Percentiles rank a stretch among this genome's conserved stretches.
These are phyloP conservation scores for Haliclona indistincta DNA, from an alignment of 37 sponge, comb jelly and placozoan species.

Conservation along the genomic window DNA sequence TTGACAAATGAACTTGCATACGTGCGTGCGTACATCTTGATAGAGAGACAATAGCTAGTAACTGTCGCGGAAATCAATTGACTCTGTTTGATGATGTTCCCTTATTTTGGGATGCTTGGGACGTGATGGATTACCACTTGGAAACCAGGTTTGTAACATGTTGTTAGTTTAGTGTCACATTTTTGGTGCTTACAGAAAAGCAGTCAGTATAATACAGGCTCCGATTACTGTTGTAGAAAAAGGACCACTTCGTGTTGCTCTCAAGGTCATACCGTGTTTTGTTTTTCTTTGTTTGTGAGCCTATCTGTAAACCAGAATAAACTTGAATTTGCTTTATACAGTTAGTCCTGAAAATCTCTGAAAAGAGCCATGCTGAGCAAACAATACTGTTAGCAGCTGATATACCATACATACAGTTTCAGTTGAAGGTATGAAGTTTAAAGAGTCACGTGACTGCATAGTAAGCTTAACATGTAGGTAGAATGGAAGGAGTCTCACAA, in stretches of 20 bases:
- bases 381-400: conserved; percentile 48
- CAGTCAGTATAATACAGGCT: too few species aligned
- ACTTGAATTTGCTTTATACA: neutral
- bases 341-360: conserved; percentile 19
- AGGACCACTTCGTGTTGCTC: too few species aligned
- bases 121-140: conserved; percentile 87
- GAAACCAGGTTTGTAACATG: conserved; percentile 81
- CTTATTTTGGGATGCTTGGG: conserved; percentile 91
- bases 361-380: conserved; percentile 26
- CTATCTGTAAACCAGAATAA: too few species aligned
- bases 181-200: too few species aligned
- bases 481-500: conserved; percentile 73
- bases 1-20: too few species aligned
- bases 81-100: conserved; percentile 84
- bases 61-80: conserved; percentile 52
- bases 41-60: conserved; percentile 38
- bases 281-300: too few species aligned
- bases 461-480: conserved; percentile 37
- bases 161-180: too few species aligned
- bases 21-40: too few species aligned
- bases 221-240: too few species aligned
- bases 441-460: neutral
- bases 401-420: conserved; percentile 51
- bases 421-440: neutral
- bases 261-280: too few species aligned